Percentiles rank a stretch among this genome's conserved stretches.
Evolutionary conservation across 2,113 vertebrate species (phyloP).

Genomic region (Chamaetylas fuelleborni): DNA sequence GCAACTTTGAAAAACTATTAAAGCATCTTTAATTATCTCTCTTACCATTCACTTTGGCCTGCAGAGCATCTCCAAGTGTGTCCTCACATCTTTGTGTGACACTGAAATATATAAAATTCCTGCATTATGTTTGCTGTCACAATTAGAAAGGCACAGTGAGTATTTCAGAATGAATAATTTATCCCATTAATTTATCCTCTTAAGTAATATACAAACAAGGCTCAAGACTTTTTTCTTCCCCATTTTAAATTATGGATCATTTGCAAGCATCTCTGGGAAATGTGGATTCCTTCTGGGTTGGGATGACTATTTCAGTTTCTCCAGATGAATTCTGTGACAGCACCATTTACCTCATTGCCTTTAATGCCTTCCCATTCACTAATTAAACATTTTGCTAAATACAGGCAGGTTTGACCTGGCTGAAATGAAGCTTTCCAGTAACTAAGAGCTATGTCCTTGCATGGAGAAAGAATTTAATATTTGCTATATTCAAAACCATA

Average conservation of each 20-base stretch:
- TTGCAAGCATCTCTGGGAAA: neutral
- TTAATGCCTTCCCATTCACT: neutral
- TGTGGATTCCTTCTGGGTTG: neutral
- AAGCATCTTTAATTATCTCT: conserved; percentile 33
- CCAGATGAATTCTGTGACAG: neutral
- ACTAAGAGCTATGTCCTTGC: neutral
- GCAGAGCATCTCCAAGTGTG: neutral
- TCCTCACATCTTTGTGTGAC: neutral
- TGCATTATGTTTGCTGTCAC: neutral
- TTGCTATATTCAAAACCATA: neutral
- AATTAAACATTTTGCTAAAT: neutral
- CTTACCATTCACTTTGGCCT: neutral
- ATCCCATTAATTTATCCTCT: neutral
- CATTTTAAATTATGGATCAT: neutral
- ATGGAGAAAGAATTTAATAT: neutral
- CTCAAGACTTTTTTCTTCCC: neutral
- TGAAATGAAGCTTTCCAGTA: neutral
- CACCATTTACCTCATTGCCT: neutral
- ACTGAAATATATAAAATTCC: neutral
- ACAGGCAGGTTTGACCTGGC: neutral
- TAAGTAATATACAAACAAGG: neutral
- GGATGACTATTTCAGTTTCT: neutral
- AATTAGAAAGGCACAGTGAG: neutral
- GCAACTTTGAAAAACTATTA: conserved; percentile 53
- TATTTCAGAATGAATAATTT: conserved; percentile 16